A percentile compares a stretch with the other conserved stretches of the same genome.
Conservation (phyloP, 2,797 vertebrate genomes). For the Hypotaenidia philippensis region DNA sequence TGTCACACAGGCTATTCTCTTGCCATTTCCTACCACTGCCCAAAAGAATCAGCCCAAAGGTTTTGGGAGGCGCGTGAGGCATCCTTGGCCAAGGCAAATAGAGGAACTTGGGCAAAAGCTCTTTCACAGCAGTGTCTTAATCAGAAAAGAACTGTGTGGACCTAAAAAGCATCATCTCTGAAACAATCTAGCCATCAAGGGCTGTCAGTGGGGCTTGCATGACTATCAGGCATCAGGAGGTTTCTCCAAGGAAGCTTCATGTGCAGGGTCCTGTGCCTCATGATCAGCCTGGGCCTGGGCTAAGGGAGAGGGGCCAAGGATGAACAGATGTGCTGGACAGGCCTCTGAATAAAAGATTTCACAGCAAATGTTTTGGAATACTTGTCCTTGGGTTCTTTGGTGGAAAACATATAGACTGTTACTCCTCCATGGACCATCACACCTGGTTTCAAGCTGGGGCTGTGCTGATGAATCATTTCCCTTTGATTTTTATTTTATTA, state of each 20-base stretch:
- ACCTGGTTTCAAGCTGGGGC: background rate
- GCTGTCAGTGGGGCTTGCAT: background rate
- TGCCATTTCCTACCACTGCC: background rate
- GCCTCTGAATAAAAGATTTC: background rate
- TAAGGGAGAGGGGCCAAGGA: background rate
- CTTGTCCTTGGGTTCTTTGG: background rate
- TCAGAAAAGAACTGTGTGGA: background rate
- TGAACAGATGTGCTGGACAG: background rate
- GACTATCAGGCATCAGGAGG: background rate
- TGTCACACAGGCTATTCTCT: background rate
- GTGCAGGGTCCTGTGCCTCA: background rate
- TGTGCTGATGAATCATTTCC: background rate
- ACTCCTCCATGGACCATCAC: background rate
- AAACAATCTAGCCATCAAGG: background rate
- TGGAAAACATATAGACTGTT: background rate
- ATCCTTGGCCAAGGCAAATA: background rate
- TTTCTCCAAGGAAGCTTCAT: background rate
- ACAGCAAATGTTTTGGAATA: background rate
- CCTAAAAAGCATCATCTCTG: background rate
- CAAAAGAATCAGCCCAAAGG: background rate
- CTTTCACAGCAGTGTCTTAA: background rate
- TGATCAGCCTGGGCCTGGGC: fast-evolving
- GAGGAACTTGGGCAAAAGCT: background rate
- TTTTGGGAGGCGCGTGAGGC: background rate
- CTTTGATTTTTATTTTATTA: background rate